Evolutionary conservation across 1,140 invertebrate species (phyloP), one percentile per base, ranked within the genome.

Genomic region (Drosophila equinoxialis): DNA sequence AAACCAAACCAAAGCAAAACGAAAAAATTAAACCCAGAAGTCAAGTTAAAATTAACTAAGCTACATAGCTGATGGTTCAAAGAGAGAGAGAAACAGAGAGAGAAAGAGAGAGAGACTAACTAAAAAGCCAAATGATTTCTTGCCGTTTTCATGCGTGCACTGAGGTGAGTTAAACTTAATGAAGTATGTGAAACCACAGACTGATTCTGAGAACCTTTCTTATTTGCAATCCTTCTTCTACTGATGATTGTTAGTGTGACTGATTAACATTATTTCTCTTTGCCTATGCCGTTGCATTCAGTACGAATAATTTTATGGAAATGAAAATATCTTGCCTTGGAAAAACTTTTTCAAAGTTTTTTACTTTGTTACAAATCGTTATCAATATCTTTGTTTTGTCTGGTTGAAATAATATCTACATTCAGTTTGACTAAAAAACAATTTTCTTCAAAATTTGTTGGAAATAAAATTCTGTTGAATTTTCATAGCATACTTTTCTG

Each of bases 21-120:
- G 64, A 30, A 48, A 30, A 30, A 39, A 20, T 14, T 13, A 33
- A 23, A 61, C 65, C 51, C 67, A 77, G 6, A 84, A 77, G 74
- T 85, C 70, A 67, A 48, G 59, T 67, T 64, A 65, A 83, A 80
- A 84, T 85, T 81, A 80, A 77, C 74, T 66, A 59, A 70, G 54
- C 54, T 51, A 23, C 5, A 10, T 51, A 23, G 45, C 45, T 51
- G 45, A 51, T 23, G 17, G 17, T 17, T 51, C 20, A 51, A 51
- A 17, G 14, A 6, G 14, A 5, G 14, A 6, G 1, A 7, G n/a
- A 23, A 2, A 30, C 0, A 23, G 3, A 23, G 3, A 2, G 8
- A 48, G 45, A 8, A 2, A 6, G n/a, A n/a, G 7, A 8, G 7
- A 1, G 45, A 23, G 20, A 23, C 45, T 51, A 51, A 20, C 45